Base-by-base conservation (phyloP, 2,888 invertebrate genomes). In the Macrostomum cliftonense region DNA sequence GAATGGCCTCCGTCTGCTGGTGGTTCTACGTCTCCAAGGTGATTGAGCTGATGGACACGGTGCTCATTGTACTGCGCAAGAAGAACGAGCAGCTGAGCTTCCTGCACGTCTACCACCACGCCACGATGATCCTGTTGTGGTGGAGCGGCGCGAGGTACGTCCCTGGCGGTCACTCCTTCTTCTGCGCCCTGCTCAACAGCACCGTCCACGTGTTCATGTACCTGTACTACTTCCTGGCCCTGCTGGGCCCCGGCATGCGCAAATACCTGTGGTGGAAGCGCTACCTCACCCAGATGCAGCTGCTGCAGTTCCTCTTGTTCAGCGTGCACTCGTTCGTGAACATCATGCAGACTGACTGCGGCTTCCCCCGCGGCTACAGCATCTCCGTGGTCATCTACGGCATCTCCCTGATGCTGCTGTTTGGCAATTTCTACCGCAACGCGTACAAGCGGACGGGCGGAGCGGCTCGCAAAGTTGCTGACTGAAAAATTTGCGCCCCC, bases 251-350 rank as follows among this genome's bases (percentile, higher is more conserved):
- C 21, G 53, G 60, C 46, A 62, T 56, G 50, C 67, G 67, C 58
- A 66, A 65, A 51, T 68, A 65, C 52, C 58, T 70, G 20, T 68
- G 69, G 68, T 70, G 70, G 70, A 70, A 70, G 55, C 55, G 61
- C 16, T 70, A 70, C 55, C 61, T 70, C 38, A 70, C 70, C 12
- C 61, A 60, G 39, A 48, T 53, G 14, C 49, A 49, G 45, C 38
- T 49, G 16, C 12, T 49, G 11, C 21, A 28, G 14, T 45, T 49
- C 49, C 14, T 45, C 2, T 20, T 45, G 14, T 37, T 45, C 16
- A 37, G 38, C 14, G 13, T 45, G n/a, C 45, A 45, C 38, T 61
- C 61, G 46, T 52, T 59, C 43, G 48, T 57, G 2, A 47, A 47
- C 9, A 51, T 47, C 38, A 17, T 42, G 12, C 16, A 37, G 2